Evolutionary conservation across 2,113 vertebrate genomes (phyloP).

Genomic region (Anthoscopus minutus): DNA sequence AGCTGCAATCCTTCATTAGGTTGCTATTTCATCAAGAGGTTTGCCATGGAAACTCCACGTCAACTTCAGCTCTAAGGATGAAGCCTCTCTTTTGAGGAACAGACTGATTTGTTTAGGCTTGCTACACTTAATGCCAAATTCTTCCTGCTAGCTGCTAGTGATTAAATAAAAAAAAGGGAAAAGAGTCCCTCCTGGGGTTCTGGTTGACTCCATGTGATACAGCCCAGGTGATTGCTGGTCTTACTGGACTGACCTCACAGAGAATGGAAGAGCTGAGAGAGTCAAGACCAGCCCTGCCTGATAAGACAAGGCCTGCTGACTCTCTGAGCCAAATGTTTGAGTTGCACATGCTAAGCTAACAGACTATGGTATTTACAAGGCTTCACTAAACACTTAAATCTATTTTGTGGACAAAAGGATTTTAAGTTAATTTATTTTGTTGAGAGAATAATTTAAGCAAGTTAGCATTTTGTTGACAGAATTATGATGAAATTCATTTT

Average conservation of each 20-base stretch:
- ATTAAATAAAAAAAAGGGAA: neutral
- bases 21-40: conserved; percentile 16
- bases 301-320: conserved; percentile 4
- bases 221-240: neutral
- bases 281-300: neutral
- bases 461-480: conserved; percentile 74
- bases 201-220: neutral
- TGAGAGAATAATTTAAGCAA: conserved; percentile 68
- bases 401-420: conserved; percentile 68
- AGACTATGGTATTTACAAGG: conserved; percentile 60
- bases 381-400: conserved; percentile 66
- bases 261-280: neutral
- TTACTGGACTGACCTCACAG: neutral
- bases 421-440: conserved; percentile 75
- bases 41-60: conserved; percentile 21
- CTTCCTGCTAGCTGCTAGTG: neutral
- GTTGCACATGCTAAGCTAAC: conserved; percentile 37
- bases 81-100: neutral
- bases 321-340: conserved; percentile 36
- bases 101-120: neutral
- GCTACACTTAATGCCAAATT: neutral
- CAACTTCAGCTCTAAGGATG: conserved; percentile 9
- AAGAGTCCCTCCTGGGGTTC: neutral
- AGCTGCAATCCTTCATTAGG: neutral
- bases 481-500: conserved; percentile 72